Evolutionary conservation across 2,888 invertebrate genomes (phyloP).

Genomic region (Schrankia costaestrigalis): DNA sequence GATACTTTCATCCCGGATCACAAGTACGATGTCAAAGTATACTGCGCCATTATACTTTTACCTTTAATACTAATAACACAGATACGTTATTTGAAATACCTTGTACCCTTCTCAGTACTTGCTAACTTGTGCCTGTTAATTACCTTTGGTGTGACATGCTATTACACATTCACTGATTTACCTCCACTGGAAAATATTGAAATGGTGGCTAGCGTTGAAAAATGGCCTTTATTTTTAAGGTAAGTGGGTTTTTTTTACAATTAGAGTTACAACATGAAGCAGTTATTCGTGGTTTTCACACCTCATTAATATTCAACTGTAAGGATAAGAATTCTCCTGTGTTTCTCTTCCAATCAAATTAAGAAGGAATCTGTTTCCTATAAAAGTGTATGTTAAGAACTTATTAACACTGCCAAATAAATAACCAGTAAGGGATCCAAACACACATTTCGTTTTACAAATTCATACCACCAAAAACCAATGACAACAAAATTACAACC

Average conservation of each 20-base stretch:
- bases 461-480: too few relatives aligned
- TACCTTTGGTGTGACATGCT: conserved; percentile 89
- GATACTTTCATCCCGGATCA: conserved; percentile 56
- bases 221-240: conserved; percentile 92
- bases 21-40: conserved; percentile 78
- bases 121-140: conserved; percentile 90
- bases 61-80: conserved; percentile 86
- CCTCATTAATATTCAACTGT: too few relatives aligned
- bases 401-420: too few relatives aligned
- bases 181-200: conserved; percentile 50
- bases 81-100: conserved; percentile 85
- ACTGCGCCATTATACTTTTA: conserved; percentile 83
- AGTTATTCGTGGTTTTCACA: too few relatives aligned
- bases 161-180: conserved; percentile 85
- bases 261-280: too few relatives aligned
- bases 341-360: too few relatives aligned
- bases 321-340: too few relatives aligned
- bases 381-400: too few relatives aligned
- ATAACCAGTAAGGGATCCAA: too few relatives aligned
- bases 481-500: too few relatives aligned
- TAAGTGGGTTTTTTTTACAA: conserved; percentile 30
- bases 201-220: conserved; percentile 63
- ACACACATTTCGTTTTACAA: too few relatives aligned
- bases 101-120: conserved; percentile 93
- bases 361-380: too few relatives aligned